These are phyloP conservation scores for Palythoa heliodiscus DNA, from an alignment of 92 coral and sea anemone species.

Conservation along the genomic window DNA sequence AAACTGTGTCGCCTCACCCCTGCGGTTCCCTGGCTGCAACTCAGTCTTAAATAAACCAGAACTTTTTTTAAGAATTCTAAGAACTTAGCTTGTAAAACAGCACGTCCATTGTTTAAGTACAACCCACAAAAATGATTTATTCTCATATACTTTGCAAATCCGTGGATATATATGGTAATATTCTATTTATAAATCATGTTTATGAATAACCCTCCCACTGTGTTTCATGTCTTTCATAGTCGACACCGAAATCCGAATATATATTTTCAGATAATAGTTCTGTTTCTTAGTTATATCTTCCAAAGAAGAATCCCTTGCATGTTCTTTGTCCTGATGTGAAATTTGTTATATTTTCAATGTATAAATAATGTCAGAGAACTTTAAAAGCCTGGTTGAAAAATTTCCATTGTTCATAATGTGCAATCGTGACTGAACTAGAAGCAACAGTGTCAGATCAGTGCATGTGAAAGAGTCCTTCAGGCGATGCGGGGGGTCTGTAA, in stretches of 20 bases:
- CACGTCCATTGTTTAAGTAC: constrained; percentile 29
- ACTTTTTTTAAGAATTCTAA: not conserved
- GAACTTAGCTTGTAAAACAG: constrained; percentile 14
- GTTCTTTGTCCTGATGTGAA: not conserved
- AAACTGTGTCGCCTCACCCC: not conserved
- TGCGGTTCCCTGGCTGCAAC: not conserved
- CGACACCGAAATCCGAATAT: not conserved
- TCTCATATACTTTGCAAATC: constrained; percentile 18
- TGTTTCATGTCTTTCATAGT: not conserved
- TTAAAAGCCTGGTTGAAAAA: not conserved
- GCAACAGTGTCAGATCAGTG: not conserved
- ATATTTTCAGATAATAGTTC: not conserved
- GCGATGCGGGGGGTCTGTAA: constrained; percentile 30
- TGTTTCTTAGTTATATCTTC: not conserved
- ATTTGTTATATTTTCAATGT: not conserved
- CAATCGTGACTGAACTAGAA: constrained; percentile 2
- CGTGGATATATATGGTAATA: not conserved
- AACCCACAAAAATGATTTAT: constrained; percentile 42
- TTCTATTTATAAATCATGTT: not conserved
- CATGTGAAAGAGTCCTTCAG: not conserved
- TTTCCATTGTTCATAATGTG: constrained; percentile 6
- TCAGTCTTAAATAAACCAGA: not conserved
- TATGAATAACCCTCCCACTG: constrained; percentile 23
- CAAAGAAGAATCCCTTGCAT: not conserved
- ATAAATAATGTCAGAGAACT: not conserved